These are phyloP conservation scores for Bombus superbus DNA, from an alignment of 1,140 invertebrate species.

Conservation along the genomic window DNA sequence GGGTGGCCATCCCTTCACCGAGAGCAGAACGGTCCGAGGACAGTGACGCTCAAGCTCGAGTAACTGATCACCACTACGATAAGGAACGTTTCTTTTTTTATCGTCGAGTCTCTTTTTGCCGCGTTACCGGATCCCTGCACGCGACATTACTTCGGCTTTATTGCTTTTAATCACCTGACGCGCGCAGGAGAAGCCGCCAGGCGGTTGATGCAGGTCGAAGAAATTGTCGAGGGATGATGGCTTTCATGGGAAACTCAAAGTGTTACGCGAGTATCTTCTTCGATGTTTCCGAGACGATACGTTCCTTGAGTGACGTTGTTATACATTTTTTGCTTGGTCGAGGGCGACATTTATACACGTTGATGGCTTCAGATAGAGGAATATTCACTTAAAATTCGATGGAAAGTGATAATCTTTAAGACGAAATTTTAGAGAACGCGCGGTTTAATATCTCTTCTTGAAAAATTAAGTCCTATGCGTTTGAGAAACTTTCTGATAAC, in stretches of 20 bases:
- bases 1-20: slow-evolving; percentile 77
- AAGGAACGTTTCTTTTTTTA: slow-evolving; percentile 58
- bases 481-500: no score
- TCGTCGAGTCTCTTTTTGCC: slow-evolving; percentile 31
- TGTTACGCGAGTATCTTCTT: slow-evolving; percentile 5
- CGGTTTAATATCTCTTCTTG: no score
- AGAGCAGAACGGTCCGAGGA: slow-evolving; percentile 60
- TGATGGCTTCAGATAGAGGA: neutral
- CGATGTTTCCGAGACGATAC: neutral
- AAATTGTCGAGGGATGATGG: slow-evolving; percentile 12
- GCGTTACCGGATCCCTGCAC: slow-evolving; percentile 16
- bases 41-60: slow-evolving; percentile 80
- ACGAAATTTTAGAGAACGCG: no score
- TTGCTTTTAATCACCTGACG: slow-evolving; percentile 44
- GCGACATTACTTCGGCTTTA: slow-evolving; percentile 49
- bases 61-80: slow-evolving; percentile 55
- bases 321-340: neutral
- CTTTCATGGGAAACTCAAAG: neutral
- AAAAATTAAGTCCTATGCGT: no score
- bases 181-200: neutral
- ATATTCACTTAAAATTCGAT: neutral
- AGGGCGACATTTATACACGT: neutral
- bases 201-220: slow-evolving; percentile 4
- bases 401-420: no score
- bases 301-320: neutral